Conservation (phyloP, 1,140 invertebrate genomes). For the Bradysia coprophila region DNA sequence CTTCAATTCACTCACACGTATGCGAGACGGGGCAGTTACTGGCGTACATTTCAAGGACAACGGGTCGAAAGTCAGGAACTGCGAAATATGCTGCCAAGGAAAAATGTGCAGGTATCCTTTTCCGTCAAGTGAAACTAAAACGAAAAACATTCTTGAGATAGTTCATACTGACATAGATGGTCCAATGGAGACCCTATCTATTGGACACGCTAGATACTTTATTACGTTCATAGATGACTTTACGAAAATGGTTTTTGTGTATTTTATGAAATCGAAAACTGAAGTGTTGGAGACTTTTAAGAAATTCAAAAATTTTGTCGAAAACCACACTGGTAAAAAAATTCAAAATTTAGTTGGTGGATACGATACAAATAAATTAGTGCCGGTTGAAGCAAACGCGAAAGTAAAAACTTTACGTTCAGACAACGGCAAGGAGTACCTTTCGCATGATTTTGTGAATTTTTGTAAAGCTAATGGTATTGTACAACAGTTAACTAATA, state of each 20-base stretch:
- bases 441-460: no score
- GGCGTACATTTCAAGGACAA: constrained; percentile 3
- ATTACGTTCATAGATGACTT: constrained; percentile 23
- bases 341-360: not conserved
- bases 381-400: constrained; percentile 6
- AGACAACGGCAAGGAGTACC: constrained; percentile 25
- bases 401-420: constrained; percentile 11
- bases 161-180: constrained; percentile 7
- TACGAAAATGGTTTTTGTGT: constrained; percentile 20
- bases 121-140: not conserved
- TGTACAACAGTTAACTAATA: constrained; percentile 6
- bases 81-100: constrained; percentile 1
- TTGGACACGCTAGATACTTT: constrained; percentile 17
- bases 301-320: constrained; percentile 9
- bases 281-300: constrained; percentile 13
- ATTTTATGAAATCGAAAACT: constrained; percentile 16
- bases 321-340: constrained; percentile 5
- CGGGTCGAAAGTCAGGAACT: constrained; percentile 1
- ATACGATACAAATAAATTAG: not conserved
- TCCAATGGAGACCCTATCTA: constrained; percentile 15
- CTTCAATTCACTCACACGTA: not conserved
- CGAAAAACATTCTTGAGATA: constrained; percentile 9
- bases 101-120: constrained; percentile 1
- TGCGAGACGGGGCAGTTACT: constrained; percentile 1
- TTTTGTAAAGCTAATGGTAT: constrained; percentile 5